phyloP scores from a whole-genome alignment of 2,797 vertebrate species.

The Ctenopoma kingsleyae region DNA sequence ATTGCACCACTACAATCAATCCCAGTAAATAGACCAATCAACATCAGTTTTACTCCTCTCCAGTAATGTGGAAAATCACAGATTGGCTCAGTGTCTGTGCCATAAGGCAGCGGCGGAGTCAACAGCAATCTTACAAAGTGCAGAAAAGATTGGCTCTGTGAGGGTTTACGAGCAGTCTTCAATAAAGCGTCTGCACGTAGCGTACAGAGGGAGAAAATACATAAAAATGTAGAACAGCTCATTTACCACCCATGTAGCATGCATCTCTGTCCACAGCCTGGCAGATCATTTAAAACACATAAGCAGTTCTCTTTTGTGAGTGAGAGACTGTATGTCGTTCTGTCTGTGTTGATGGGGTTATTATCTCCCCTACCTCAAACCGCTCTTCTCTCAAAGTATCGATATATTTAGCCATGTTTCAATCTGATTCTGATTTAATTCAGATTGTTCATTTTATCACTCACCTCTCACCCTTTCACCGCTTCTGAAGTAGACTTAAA shows the following conservation, averaged over 20 bases:
- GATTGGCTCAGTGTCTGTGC: slow-evolving; percentile 3
- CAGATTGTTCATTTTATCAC: slow-evolving; percentile 4
- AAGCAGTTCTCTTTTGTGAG: background rate
- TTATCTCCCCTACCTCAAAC: slow-evolving; percentile 39
- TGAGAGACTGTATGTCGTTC: background rate
- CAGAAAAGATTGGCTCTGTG: slow-evolving; percentile 45
- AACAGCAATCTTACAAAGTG: slow-evolving; percentile 58
- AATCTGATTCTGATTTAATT: slow-evolving; percentile 15
- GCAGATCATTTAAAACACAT: slow-evolving; percentile 43
- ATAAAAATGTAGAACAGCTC: slow-evolving; percentile 62
- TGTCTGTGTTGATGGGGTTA: slow-evolving; percentile 37
- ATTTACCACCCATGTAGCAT: slow-evolving; percentile 48
- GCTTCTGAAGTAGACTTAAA: slow-evolving; percentile 29
- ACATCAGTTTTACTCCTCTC: slow-evolving; percentile 49
- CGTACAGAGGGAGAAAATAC: slow-evolving; percentile 28
- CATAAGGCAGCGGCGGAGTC: slow-evolving; percentile 32
- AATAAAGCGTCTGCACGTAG: background rate
- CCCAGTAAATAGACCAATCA: slow-evolving; percentile 39
- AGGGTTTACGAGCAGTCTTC: slow-evolving; percentile 48
- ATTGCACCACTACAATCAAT: slow-evolving; percentile 21
- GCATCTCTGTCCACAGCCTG: slow-evolving; percentile 17
- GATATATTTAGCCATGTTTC: slow-evolving; percentile 38
- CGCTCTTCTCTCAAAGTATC: slow-evolving; percentile 4
- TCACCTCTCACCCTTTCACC: slow-evolving; percentile 3
- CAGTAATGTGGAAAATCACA: slow-evolving; percentile 58